These are phyloP conservation scores for Neomonachus schauinslandi DNA, from an alignment of 2,113 vertebrate species.

Conservation along the genomic window DNA sequence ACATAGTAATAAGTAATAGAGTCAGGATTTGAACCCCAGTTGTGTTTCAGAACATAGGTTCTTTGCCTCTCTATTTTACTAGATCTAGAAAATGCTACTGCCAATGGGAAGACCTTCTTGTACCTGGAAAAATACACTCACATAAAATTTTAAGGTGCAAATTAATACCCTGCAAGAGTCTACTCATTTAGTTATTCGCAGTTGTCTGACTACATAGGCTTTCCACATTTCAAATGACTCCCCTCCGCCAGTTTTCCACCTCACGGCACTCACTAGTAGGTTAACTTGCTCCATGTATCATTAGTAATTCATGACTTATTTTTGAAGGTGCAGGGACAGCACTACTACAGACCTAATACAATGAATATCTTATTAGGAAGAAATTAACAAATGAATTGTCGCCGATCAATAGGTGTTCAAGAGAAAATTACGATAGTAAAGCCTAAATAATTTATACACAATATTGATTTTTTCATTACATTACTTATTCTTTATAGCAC, in stretches of 20 bases:
- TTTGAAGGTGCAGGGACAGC: constrained; percentile 65
- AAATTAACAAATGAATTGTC: constrained; percentile 82
- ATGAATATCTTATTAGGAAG: constrained; percentile 78
- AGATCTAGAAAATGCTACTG: neutral
- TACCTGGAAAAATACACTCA: neutral
- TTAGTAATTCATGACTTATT: constrained; percentile 77
- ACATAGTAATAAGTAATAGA: neutral
- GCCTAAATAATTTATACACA: constrained; percentile 79
- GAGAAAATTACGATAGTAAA: constrained; percentile 83
- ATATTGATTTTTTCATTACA: constrained; percentile 81
- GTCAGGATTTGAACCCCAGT: neutral
- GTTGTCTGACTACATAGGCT: neutral
- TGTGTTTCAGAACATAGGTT: neutral
- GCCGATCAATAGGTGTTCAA: constrained; percentile 81
- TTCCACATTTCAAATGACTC: constrained; percentile 30
- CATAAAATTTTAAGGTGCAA: neutral
- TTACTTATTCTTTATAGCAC: constrained; percentile 81
- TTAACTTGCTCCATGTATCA: constrained; percentile 56
- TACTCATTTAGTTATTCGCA: neutral
- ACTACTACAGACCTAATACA: constrained; percentile 79
- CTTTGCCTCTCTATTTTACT: neutral
- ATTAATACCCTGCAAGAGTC: neutral
- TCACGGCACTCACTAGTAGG: constrained; percentile 28
- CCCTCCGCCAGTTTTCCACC: neutral
- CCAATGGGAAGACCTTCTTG: neutral